Evolutionary conservation across 2,888 invertebrate species (phyloP).

Genomic region (Entomobrya proxima): DNA sequence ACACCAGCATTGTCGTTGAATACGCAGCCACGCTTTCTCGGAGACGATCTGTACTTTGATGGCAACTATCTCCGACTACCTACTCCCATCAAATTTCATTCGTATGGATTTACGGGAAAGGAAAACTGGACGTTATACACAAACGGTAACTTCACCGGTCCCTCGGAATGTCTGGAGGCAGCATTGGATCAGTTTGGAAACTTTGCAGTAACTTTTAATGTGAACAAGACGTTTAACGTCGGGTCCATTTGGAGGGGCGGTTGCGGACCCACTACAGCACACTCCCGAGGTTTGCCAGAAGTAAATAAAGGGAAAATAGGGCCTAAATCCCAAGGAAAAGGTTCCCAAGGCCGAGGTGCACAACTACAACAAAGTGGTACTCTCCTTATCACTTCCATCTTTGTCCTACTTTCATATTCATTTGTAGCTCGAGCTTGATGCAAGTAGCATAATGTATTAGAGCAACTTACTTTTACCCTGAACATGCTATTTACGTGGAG

Average conservation of each 20-base stretch:
- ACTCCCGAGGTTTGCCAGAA: constrained; percentile 30
- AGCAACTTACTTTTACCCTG: neutral
- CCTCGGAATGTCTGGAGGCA: constrained; percentile 65
- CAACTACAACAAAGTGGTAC: neutral
- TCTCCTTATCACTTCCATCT: constrained; percentile 39
- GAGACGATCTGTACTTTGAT: constrained; percentile 66
- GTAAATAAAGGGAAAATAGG: neutral
- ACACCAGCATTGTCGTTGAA: constrained; percentile 64
- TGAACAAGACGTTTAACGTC: constrained; percentile 60
- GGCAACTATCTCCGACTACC: constrained; percentile 63
- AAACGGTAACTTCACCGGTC: constrained; percentile 62
- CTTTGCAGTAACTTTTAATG: constrained; percentile 61
- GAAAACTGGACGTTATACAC: constrained; percentile 68
- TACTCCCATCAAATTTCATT: constrained; percentile 48
- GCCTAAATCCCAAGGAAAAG: neutral
- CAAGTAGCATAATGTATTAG: neutral
- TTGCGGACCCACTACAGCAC: constrained; percentile 52
- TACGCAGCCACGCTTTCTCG: constrained; percentile 61
- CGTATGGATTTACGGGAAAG: constrained; percentile 69
- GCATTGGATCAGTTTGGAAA: constrained; percentile 46
- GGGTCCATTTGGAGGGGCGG: constrained; percentile 69
- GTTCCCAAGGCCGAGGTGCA: neutral
- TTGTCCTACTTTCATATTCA: constrained; percentile 60
- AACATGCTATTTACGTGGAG: neutral
- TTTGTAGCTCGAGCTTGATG: constrained; percentile 44